Evolutionary conservation across 1,140 invertebrate species (phyloP), one percentile per base, ranked within the genome.

Genomic region (Habropoda laboriosa): DNA sequence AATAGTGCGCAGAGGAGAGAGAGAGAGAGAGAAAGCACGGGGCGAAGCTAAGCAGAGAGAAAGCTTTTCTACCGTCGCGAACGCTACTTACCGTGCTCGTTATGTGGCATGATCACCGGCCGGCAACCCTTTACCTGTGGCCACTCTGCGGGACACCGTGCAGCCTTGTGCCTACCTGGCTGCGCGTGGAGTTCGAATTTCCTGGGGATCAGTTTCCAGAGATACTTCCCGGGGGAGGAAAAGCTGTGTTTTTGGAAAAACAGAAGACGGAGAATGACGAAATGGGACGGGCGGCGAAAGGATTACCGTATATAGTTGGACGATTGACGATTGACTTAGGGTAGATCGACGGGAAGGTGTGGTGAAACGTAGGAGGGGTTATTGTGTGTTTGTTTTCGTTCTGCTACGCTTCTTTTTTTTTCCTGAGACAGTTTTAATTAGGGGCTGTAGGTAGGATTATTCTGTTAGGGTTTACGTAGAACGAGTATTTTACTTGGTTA

Each of bases 61-160:
- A n/a, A n/a, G 6, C 6, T 10, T 35, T 55, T 27, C 1, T 1
- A 38, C 6, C 42, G 18, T 57, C 27, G 38, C 5, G n/a, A 32
- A 51, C 38, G 24, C 13, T 42, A 12, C 35, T 0, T 42, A 12
- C 35, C 0, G 5, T 57, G 63, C 40, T 82, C 75, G 55, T 86
- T 81, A 83, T 82, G 70, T 30, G 13, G 45, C 30, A 86, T 86
- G 47, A 86, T 87, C 73, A 81, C 70, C 60, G n/a, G n/a, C 21
- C 45, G 21, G 0, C 67, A 78, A 79, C 49, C 66, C 66, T 74
- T 85, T 72, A 78, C 51, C 67, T 53, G 42, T 57, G n/a, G 7
- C 2, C 68, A 13, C 24, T 12, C 49, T 18, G 8, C 24, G 24
- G 38, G 27, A 18, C 27, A 18, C 6, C 21, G 1, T 4, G 12